These are phyloP conservation scores for Leucozona laternaria DNA, from an alignment of 2,888 invertebrate species.

Conservation along the genomic window DNA sequence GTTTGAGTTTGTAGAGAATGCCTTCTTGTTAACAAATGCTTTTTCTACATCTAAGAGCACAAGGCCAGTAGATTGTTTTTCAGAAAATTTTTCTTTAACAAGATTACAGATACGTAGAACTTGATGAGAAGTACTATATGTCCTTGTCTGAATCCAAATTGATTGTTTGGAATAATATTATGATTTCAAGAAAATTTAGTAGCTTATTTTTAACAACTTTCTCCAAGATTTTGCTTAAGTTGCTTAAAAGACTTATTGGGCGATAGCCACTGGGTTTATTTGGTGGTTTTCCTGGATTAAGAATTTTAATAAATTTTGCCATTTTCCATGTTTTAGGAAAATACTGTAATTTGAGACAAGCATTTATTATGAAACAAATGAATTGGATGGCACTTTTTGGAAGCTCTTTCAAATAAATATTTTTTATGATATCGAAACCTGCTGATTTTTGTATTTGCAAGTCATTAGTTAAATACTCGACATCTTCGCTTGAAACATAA, in stretches of 20 bases:
- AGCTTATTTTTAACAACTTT: background rate
- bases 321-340: background rate
- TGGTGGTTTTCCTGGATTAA: slow-evolving; percentile 22
- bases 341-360: no score
- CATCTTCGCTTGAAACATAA: no score
- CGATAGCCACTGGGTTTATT: slow-evolving; percentile 3
- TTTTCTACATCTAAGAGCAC: slow-evolving; percentile 6
- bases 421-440: no score
- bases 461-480: no score
- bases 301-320: slow-evolving; percentile 4
- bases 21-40: slow-evolving; percentile 3
- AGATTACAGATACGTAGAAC: background rate
- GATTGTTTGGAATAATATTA: background rate
- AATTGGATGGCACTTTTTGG: no score
- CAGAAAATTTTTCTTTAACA: slow-evolving; percentile 4
- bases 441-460: no score
- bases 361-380: no score
- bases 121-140: background rate
- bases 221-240: slow-evolving; percentile 13
- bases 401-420: no score
- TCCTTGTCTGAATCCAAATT: slow-evolving; percentile 8
- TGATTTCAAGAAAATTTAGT: background rate
- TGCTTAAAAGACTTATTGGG: slow-evolving; percentile 19
- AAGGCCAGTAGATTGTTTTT: background rate
- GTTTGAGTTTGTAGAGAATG: background rate